Evolutionary conservation across 1,140 invertebrate genomes (phyloP).

Genomic region (Diorhabda carinulata): DNA sequence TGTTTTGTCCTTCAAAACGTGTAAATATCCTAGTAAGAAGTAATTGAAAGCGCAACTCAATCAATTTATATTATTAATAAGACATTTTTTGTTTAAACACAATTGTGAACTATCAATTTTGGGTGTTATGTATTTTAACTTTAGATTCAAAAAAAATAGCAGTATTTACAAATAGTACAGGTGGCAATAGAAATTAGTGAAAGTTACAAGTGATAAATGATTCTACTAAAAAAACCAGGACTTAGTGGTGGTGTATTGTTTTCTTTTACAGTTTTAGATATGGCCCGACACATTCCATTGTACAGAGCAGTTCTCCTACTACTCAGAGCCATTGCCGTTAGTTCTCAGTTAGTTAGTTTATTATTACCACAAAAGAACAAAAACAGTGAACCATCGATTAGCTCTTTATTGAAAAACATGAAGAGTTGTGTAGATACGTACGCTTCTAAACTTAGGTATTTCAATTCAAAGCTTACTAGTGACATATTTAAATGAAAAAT

Average conservation of each 20-base stretch:
- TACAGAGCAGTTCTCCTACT: slow-evolving; percentile 81
- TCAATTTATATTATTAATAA: too few species aligned
- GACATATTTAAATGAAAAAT: neutral
- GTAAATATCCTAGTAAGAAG: too few species aligned
- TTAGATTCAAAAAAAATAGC: too few species aligned
- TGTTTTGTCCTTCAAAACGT: too few species aligned
- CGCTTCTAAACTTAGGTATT: slow-evolving; percentile 70
- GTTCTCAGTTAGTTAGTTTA: slow-evolving; percentile 62
- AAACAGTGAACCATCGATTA: slow-evolving; percentile 52
- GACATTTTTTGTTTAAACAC: too few species aligned
- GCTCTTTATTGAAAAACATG: slow-evolving; percentile 77
- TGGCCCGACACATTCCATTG: slow-evolving; percentile 89
- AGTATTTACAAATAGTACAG: too few species aligned
- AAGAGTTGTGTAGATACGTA: slow-evolving; percentile 88
- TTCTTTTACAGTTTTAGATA: slow-evolving; percentile 71
- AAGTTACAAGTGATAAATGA: too few species aligned
- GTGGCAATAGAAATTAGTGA: too few species aligned
- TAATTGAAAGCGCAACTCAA: too few species aligned
- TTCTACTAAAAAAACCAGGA: too few species aligned
- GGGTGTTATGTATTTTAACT: too few species aligned
- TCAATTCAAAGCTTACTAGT: neutral
- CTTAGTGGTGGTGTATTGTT: neutral
- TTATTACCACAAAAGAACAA: slow-evolving; percentile 56
- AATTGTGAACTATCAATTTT: too few species aligned
- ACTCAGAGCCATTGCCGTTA: slow-evolving; percentile 73